Evolutionary conservation across 2,888 invertebrate species (phyloP), one percentile per base, ranked within the genome.

Genomic region (Melinaea marsaeus): DNA sequence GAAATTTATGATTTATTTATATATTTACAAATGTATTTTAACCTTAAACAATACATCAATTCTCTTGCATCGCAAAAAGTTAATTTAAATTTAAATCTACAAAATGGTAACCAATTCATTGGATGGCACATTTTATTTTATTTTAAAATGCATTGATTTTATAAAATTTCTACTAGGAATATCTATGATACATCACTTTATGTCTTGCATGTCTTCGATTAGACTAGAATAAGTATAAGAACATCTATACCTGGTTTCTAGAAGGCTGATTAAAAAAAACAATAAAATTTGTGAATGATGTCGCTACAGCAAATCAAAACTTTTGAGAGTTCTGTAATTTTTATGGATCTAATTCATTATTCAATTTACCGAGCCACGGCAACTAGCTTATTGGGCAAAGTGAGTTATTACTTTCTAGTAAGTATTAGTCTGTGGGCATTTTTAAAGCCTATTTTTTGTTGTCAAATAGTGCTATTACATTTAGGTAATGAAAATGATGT

Each of bases 51-150:
- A 83, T 77, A 79, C 81, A 85, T 90, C 90, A 90, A 90, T 90
- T 90, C 90, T 87, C 90, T 88, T 88, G 90, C 90, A 90, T 90
- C 89, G 90, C 90, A 90, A 86, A 85, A 80, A 83, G 81, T 86
- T 83, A 81, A 79, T 79, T 79, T 77, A 78, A 75, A 75, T 79
- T 83, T 81, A 80, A 80, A 81, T 76, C 84, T 88, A 89, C 79
- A 73, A 82, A 81, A 77, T 83, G 55, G 56, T 65, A 84, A 84
- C 77, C 74, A 80, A 84, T 80, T 79, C 71, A 72, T 78, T 85
- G 85, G 88, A 88, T 88, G 88, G 88, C 87, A 87, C 84, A 79
- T 86, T 78, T 57, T 56, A 46, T 58, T 57, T 62, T 58, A 63
- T 42, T 57, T 63, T 59, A 61, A 51, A 62, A 69, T 65, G 51